These are phyloP conservation scores for Ranitomeya variabilis DNA, from an alignment of 2,113 vertebrate genomes.

Conservation along the genomic window DNA sequence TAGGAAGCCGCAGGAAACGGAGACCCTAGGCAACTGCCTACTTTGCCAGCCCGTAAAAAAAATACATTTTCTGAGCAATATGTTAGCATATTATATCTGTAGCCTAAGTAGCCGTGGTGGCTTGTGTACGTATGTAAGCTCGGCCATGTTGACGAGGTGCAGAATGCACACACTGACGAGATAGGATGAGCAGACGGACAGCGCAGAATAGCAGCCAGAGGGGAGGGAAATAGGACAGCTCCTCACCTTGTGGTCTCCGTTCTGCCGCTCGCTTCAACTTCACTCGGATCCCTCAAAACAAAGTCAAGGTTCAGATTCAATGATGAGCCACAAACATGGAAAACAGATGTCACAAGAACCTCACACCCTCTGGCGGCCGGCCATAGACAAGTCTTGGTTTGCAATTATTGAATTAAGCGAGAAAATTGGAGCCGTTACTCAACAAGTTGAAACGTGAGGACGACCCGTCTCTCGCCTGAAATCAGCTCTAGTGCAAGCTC, in stretches of 20 bases:
- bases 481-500: neutral
- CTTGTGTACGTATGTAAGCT: neutral
- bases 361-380: neutral
- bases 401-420: neutral
- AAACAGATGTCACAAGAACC: slow-evolving; percentile 66
- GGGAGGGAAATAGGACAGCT: slow-evolving; percentile 63
- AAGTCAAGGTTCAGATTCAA: slow-evolving; percentile 82
- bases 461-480: neutral
- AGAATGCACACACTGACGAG: slow-evolving; percentile 3
- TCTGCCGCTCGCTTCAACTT: slow-evolving; percentile 95
- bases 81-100: too few relatives aligned
- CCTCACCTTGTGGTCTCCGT: slow-evolving; percentile 92
- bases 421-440: neutral
- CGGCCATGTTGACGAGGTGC: neutral
- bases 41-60: too few relatives aligned
- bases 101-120: too few relatives aligned
- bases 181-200: slow-evolving; percentile 24
- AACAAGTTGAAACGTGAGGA: neutral
- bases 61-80: too few relatives aligned
- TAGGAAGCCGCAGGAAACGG: too few relatives aligned
- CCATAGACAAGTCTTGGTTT: neutral
- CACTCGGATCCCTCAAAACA: slow-evolving; percentile 95
- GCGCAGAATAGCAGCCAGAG: slow-evolving; percentile 38
- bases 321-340: slow-evolving; percentile 72
- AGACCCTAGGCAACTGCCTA: too few relatives aligned